Base-by-base conservation (phyloP, 2,888 invertebrate genomes). In the Leistus spinibarbis region DNA sequence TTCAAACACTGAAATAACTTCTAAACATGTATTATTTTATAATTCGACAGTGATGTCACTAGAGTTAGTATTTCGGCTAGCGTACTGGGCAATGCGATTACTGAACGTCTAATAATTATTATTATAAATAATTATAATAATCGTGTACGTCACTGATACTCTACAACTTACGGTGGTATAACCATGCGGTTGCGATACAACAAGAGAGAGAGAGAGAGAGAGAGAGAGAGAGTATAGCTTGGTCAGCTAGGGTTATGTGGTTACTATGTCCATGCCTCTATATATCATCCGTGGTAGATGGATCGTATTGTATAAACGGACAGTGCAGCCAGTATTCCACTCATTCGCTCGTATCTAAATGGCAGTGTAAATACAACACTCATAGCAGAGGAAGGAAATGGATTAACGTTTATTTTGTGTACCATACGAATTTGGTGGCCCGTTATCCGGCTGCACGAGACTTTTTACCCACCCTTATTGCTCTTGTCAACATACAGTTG, bases 261-360 rank as follows among this genome's bases (percentile, higher is more conserved):
- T 64, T 70, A 70, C 19, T 53, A 54, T 70, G 63, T 64, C 70
- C 70, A 64, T 23, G 69, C 13, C 10, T 40, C 40, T 69, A 69
- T 69, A 62, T 64, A 70, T 70, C 70, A 70, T 70, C 63, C 64
- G 40, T 20, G 17, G 54, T 70, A 70, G 70, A 70, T 70, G 70
- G 62, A 70, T 70, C 63, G 70, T 70, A 63, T 60, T 60, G 53
- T 69, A 10, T 69, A 57, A 20, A 24, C 54, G 7, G 27, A 9
- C 40, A 40, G 13, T 10, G 40, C 40, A 13, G 40, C 40, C 40
- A 40, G 40, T 1, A 40, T 40, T 40, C 40, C 40, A 40, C 40
- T 40, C 40, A 40, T 5, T 40, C 40, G 40, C 40, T 40, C 40
- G 40, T 40, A 40, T 40, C 40, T 40, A 40, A 40, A 40, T 40